These are phyloP conservation scores for Parasteatoda lunata DNA, from an alignment of 2,888 invertebrate species.

Conservation along the genomic window DNA sequence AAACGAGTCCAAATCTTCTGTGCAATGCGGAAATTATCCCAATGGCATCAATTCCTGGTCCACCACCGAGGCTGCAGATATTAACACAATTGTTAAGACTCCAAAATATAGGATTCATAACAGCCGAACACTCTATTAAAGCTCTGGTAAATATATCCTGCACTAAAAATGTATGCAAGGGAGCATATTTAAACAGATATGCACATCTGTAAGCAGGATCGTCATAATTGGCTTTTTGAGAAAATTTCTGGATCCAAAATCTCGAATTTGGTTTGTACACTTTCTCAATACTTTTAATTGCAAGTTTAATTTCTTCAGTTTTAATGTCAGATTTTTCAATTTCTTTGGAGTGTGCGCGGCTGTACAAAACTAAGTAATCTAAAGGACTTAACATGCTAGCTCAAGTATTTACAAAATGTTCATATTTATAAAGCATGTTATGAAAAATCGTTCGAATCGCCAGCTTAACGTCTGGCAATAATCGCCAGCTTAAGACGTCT, in stretches of 20 bases:
- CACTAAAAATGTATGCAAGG: slow-evolving; percentile 33
- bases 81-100: background rate
- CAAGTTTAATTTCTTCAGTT: background rate
- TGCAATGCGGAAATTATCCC: slow-evolving; percentile 20
- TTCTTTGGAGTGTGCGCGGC: background rate
- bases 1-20: slow-evolving; percentile 3
- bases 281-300: slow-evolving; percentile 17
- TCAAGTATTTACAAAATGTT: too few relatives aligned
- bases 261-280: slow-evolving; percentile 5
- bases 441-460: too few relatives aligned
- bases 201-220: slow-evolving; percentile 42
- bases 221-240: slow-evolving; percentile 12
- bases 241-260: background rate
- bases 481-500: too few relatives aligned
- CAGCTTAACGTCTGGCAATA: too few relatives aligned
- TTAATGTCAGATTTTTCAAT: background rate
- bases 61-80: slow-evolving; percentile 47
- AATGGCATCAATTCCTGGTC: slow-evolving; percentile 41
- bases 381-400: too few relatives aligned
- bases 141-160: background rate
- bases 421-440: too few relatives aligned
- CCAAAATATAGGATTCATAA: background rate
- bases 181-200: slow-evolving; percentile 39
- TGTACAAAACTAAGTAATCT: background rate
- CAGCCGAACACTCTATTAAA: background rate